A percentile compares a stretch with the other conserved stretches of the same genome.
Conservation (phyloP, 1,140 invertebrate genomes). For the Laodelphax striatellus region DNA sequence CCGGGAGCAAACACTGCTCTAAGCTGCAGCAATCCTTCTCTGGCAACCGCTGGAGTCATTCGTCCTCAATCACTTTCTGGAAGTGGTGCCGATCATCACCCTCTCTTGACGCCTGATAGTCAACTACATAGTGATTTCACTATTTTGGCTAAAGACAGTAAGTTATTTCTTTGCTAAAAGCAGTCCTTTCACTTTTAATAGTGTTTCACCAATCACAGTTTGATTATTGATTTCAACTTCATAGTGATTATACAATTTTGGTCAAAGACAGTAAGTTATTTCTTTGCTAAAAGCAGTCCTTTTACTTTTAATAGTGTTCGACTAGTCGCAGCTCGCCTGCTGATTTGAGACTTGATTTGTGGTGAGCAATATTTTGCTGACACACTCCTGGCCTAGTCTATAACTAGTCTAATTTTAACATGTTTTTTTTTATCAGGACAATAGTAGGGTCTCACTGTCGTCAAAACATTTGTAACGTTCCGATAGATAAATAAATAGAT, state of each 20-base stretch:
- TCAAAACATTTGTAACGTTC: no score
- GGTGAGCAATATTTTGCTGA: no score
- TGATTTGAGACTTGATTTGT: neutral
- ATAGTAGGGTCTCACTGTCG: no score
- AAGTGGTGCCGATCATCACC: constrained; percentile 35
- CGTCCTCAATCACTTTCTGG: constrained; percentile 19
- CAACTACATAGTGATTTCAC: constrained; percentile 41
- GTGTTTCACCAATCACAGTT: no score
- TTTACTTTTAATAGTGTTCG: no score
- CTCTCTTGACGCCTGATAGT: constrained; percentile 9
- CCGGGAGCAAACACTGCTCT: constrained; percentile 15
- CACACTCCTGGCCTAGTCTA: no score
- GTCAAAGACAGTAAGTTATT: constrained; percentile 46
- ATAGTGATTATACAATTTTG: constrained; percentile 46
- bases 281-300: neutral
- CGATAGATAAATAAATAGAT: no score
- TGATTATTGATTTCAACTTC: no score
- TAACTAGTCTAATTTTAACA: no score
- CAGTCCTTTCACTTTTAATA: no score
- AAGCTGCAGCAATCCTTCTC: constrained; percentile 25
- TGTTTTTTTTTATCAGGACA: no score
- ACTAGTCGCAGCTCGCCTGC: no score
- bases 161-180: constrained; percentile 11
- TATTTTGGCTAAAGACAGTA: constrained; percentile 50
- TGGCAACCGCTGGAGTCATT: constrained; percentile 12